phyloP scores from a whole-genome alignment of 2,888 invertebrate species.

The Diarsia rubi region DNA sequence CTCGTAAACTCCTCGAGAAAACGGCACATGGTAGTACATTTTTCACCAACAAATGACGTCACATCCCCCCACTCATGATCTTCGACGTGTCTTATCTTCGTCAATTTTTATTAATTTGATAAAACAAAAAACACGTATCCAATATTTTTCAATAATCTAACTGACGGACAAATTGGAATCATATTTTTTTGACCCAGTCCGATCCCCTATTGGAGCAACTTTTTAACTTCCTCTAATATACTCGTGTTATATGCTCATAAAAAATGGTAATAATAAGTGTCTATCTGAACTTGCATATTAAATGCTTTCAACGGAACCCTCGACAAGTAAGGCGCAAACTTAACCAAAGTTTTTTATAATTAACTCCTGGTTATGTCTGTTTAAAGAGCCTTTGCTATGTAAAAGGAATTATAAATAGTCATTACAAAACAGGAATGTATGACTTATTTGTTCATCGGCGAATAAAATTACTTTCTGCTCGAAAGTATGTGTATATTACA shows the following conservation, averaged over 20 bases:
- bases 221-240: too few species aligned
- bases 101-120: too few species aligned
- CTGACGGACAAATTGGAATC: too few species aligned
- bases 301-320: slow-evolving; percentile 45
- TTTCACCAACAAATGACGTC: too few species aligned
- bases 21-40: too few species aligned
- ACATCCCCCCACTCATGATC: too few species aligned
- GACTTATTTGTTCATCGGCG: slow-evolving; percentile 51
- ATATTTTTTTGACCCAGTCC: too few species aligned
- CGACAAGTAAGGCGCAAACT: background rate
- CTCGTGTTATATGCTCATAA: background rate
- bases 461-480: slow-evolving; percentile 42
- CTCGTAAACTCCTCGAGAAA: too few species aligned
- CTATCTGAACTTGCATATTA: background rate
- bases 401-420: slow-evolving; percentile 53
- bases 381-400: slow-evolving; percentile 45
- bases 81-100: too few species aligned
- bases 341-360: slow-evolving; percentile 56
- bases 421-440: slow-evolving; percentile 56
- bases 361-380: slow-evolving; percentile 59
- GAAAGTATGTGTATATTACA: slow-evolving; percentile 18
- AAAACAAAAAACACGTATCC: too few species aligned
- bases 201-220: too few species aligned
- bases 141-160: too few species aligned
- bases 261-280: background rate